Evolutionary conservation across 2,113 vertebrate genomes (phyloP), one percentile per base, ranked within the genome.

Genomic region (Triplophysa rosa): DNA sequence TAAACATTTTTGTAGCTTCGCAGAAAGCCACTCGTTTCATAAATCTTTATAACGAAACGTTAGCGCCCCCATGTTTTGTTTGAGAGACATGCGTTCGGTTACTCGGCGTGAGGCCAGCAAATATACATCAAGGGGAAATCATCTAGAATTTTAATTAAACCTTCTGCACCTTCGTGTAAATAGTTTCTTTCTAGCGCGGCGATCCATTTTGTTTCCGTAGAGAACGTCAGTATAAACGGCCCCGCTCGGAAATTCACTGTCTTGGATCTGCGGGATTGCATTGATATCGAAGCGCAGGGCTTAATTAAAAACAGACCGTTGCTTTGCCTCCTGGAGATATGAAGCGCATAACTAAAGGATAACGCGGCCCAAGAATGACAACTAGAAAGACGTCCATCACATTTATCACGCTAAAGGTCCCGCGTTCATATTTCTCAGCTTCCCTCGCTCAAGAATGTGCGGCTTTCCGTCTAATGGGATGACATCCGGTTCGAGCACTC

Each of bases 401-500:
- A 47, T 62, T 64, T 47, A 49, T 76, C 37, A 9, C 2, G 5
- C 59, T 42, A 40, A 26, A 24, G 33, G 42, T 62, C 58, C 33
- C 37, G 3, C 12, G 29, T n/a, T 68, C 56, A 72, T 61, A 45
- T 67, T 71, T 49, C 40, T 42, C n/a, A 33, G 21, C n/a, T 40
- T 71, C 56, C 64, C 19, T 24, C 42, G 64, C 37, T 62, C 37
- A 74, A 75, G 24, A 49, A 62, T 45, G 66, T 47, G 47, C 70
- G 24, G 79, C 79, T 65, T 77, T 71, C 66, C 17, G 29, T 72
- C 63, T 72, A 84, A 82, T 65, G 67, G 64, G 71, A 54, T 65
- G 67, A 49, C 54, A 79, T 33, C 80, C 63, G 59, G 62, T 67
- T 66, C 23, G 68, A 79, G 58, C 24, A 63, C 29, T 40, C 59